These are phyloP conservation scores for Cataglyphis hispanica DNA, from an alignment of 1,140 invertebrate genomes.

Conservation along the genomic window DNA sequence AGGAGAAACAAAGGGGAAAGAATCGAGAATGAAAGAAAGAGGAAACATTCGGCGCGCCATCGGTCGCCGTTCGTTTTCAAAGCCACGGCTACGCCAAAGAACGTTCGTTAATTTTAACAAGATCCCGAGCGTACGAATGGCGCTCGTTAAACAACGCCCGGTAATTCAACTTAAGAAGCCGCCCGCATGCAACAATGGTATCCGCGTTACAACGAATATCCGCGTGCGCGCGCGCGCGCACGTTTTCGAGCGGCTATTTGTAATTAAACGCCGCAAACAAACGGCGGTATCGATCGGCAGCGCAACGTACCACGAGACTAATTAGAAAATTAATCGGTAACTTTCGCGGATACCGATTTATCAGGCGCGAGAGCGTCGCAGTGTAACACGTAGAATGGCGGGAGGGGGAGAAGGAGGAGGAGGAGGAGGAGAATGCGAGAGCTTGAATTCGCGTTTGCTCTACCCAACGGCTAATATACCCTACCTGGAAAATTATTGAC, in stretches of 20 bases:
- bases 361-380: slow-evolving; percentile 43
- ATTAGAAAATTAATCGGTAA: slow-evolving; percentile 76
- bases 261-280: slow-evolving; percentile 52
- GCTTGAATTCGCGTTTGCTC: background rate
- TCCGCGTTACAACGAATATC: slow-evolving; percentile 30
- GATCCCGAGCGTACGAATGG: slow-evolving; percentile 21
- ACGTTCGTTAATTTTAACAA: slow-evolving; percentile 65
- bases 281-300: slow-evolving; percentile 47
- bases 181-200: slow-evolving; percentile 30
- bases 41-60: slow-evolving; percentile 42
- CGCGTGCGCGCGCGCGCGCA: background rate
- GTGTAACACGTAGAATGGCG: background rate
- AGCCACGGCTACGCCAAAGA: slow-evolving; percentile 27
- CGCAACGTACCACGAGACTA: slow-evolving; percentile 58
- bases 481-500: slow-evolving; percentile 68
- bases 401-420: background rate
- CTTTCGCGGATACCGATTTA: slow-evolving; percentile 63
- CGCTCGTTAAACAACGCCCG: slow-evolving; percentile 54
- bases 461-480: slow-evolving; percentile 45
- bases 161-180: slow-evolving; percentile 62
- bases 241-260: slow-evolving; percentile 43
- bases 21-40: background rate
- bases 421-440: too few species aligned
- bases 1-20: background rate
- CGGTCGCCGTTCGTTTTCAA: slow-evolving; percentile 45